Percentiles rank a stretch among this genome's conserved stretches.
Evolutionary conservation across 2,888 invertebrate genomes (phyloP).

Genomic region (Heteromyza rotundicornis): DNA sequence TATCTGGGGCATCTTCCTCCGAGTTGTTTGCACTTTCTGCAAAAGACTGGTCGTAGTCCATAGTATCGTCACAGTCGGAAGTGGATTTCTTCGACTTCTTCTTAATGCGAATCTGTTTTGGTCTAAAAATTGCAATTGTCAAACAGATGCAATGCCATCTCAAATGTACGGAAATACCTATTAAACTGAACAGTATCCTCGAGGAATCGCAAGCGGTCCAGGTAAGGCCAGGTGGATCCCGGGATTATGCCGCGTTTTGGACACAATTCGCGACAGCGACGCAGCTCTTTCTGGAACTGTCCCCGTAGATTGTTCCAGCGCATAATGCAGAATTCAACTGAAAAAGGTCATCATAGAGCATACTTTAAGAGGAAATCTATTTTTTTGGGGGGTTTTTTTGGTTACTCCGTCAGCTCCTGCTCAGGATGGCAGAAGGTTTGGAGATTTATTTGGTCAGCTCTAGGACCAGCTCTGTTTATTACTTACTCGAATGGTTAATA

Average conservation of each 20-base stretch:
- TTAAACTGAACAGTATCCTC: slow-evolving; percentile 30
- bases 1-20: no score
- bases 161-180: slow-evolving; percentile 11
- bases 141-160: not conserved
- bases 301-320: slow-evolving; percentile 54
- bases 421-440: no score
- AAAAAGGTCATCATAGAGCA: not conserved
- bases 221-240: slow-evolving; percentile 51
- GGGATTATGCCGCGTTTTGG: slow-evolving; percentile 36
- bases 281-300: slow-evolving; percentile 50
- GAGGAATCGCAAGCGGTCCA: slow-evolving; percentile 44
- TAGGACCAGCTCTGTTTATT: not conserved
- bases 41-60: slow-evolving; percentile 29
- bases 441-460: not conserved
- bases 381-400: no score
- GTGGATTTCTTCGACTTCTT: slow-evolving; percentile 21
- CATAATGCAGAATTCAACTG: slow-evolving; percentile 53
- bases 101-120: slow-evolving; percentile 19
- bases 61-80: slow-evolving; percentile 29
- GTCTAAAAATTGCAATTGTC: not conserved
- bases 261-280: slow-evolving; percentile 37
- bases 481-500: slow-evolving; percentile 44
- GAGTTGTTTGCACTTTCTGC: no score
- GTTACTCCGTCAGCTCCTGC: no score
- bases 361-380: not conserved